These are phyloP conservation scores for Sminthurides aquaticus DNA, from an alignment of 2,888 invertebrate species.

Conservation along the genomic window DNA sequence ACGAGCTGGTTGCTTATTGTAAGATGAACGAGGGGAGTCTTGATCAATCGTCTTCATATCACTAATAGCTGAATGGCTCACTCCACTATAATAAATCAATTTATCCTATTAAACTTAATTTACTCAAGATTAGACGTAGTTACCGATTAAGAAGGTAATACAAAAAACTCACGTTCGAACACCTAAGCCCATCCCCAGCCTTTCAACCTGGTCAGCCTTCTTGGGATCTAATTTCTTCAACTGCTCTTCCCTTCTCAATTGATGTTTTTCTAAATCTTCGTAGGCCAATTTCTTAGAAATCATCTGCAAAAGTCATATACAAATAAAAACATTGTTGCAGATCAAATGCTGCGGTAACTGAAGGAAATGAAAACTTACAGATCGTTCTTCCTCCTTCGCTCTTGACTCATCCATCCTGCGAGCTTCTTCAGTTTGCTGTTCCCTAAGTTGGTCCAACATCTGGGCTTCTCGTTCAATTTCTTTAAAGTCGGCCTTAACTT, in stretches of 20 bases:
- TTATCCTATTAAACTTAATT: background rate
- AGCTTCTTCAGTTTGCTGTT: constrained; percentile 43
- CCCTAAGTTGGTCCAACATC: constrained; percentile 67
- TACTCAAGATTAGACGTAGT: background rate
- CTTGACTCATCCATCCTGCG: constrained; percentile 41
- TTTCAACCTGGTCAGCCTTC: constrained; percentile 79
- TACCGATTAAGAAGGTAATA: background rate
- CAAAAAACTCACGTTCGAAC: constrained; percentile 52
- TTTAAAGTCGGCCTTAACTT: constrained; percentile 88
- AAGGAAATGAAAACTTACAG: no score
- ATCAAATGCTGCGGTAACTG: background rate
- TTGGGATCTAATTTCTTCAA: constrained; percentile 65
- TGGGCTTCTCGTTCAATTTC: constrained; percentile 87
- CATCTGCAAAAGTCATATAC: background rate
- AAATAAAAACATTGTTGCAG: no score
- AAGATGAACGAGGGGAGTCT: constrained; percentile 56
- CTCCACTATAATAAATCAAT: constrained; percentile 51
- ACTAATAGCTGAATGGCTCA: constrained; percentile 76
- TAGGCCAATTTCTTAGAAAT: constrained; percentile 59
- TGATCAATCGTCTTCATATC: constrained; percentile 91
- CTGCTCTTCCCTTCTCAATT: constrained; percentile 64
- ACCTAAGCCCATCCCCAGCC: constrained; percentile 84
- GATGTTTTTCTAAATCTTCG: constrained; percentile 60
- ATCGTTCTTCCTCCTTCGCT: constrained; percentile 59
- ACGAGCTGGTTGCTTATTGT: constrained; percentile 42